These are phyloP conservation scores for Patiria miniata DNA, from an alignment of 35 echinoderm and acorn worm genomes.

Conservation along the genomic window DNA sequence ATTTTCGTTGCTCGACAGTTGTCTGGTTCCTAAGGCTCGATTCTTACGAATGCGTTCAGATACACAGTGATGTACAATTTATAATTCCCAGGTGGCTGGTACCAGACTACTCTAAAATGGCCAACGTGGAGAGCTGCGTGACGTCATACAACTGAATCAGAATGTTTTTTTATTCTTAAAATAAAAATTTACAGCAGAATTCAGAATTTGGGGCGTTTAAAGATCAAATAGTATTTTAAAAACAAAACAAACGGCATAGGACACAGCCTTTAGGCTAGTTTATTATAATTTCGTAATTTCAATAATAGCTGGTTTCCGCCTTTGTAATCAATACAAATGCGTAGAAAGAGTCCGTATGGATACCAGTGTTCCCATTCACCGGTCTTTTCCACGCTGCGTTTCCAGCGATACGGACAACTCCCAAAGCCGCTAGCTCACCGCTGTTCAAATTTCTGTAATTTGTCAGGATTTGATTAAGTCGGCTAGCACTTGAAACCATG, in stretches of 20 bases:
- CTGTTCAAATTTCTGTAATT: slow-evolving; percentile 93
- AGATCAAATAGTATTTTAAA: too few species aligned
- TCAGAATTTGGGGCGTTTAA: too few species aligned
- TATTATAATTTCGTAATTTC: too few species aligned
- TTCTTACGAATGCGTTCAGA: too few species aligned
- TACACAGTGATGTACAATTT: not conserved
- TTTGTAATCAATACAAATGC: too few species aligned
- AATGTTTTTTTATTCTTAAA: not conserved
- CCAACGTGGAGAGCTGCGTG: slow-evolving; percentile 13
- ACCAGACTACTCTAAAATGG: not conserved
- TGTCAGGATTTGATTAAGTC: slow-evolving; percentile 91
- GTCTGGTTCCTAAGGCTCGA: too few species aligned
- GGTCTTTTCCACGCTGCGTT: slow-evolving; percentile 28
- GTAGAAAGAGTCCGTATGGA: too few species aligned
- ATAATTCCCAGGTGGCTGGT: not conserved
- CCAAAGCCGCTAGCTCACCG: slow-evolving; percentile 87
- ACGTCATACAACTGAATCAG: not conserved
- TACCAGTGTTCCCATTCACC: not conserved
- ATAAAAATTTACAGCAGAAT: too few species aligned
- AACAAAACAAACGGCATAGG: too few species aligned
- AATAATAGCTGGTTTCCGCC: too few species aligned
- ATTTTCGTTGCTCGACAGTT: too few species aligned
- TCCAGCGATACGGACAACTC: not conserved
- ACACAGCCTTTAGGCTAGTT: too few species aligned
- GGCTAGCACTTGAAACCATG: slow-evolving; percentile 90